These are phyloP conservation scores for Omphaloscelis lunosa DNA, from an alignment of 2,888 invertebrate genomes.

Conservation along the genomic window DNA sequence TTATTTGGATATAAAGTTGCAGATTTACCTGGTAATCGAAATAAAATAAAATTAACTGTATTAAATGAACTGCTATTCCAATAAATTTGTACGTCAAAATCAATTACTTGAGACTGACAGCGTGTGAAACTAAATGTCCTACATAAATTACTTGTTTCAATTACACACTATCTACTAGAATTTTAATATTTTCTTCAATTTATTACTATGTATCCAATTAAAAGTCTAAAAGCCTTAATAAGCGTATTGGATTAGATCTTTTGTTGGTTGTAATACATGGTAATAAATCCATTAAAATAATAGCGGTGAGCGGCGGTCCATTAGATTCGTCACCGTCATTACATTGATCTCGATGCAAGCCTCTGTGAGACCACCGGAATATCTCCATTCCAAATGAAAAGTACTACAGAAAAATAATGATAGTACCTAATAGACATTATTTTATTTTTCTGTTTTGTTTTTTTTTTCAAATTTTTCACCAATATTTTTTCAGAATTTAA, in stretches of 20 bases:
- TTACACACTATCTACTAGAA: constrained; percentile 54
- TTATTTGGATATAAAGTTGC: constrained; percentile 33
- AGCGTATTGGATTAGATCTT: constrained; percentile 79
- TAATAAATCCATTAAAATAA: constrained; percentile 87
- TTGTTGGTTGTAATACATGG: constrained; percentile 78
- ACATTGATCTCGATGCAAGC: constrained; percentile 76
- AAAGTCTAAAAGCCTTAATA: constrained; percentile 72
- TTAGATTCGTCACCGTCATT: constrained; percentile 86
- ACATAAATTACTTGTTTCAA: constrained; percentile 55
- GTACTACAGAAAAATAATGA: constrained; percentile 1
- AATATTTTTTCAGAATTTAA: background rate
- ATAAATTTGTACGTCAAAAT: constrained; percentile 8
- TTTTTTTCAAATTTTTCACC: background rate
- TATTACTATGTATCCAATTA: constrained; percentile 65
- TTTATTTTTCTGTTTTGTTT: background rate
- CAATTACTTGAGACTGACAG: constrained; percentile 26
- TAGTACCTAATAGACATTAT: background rate
- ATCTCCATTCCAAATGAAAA: constrained; percentile 48
- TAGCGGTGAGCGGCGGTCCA: constrained; percentile 77
- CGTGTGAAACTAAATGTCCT: constrained; percentile 52
- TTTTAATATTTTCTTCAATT: constrained; percentile 50
- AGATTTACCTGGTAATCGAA: constrained; percentile 3
- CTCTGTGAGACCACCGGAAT: constrained; percentile 79
- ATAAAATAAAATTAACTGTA: background rate
- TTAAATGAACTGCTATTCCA: background rate